Evolutionary conservation across 2,797 vertebrate genomes (phyloP), one percentile per base, ranked within the genome.

Genomic region (Agapornis canus): DNA sequence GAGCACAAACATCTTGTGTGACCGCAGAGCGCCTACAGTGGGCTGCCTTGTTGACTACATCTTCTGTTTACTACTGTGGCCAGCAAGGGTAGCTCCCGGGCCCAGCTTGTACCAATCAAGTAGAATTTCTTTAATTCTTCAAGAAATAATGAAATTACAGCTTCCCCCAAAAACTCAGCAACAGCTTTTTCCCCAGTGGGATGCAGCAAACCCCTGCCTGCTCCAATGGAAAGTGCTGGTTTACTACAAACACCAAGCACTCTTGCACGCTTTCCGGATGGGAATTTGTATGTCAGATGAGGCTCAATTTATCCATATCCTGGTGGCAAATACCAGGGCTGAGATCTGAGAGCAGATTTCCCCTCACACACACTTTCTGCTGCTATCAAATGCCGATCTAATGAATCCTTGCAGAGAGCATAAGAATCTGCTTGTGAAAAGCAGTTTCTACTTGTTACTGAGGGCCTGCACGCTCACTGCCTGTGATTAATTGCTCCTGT

Each of bases 1-100:
- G 82, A 96, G 91, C 84, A 93, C 90, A 86, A 94, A 85, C 54
- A 69, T 91, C 65, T 69, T 63, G 81, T 54, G 73, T 81, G 84
- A 91, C 86, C 82, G 0, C 91, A 92, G 77, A 70, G 13, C 63
- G 76, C 89, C 80, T 51, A 80, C 84, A 94, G 83, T 18, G 1
- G 61, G 80, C 90, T 90, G 89, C 82, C 82, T 89, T 83, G 60
- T 72, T 86, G 94, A 89, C 82, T 82, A 19, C 6, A 0, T 61
- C 89, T 70, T 60, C 76, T 84, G 32, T 70, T 60, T 27, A 27
- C 86, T 73, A 2, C 32, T 0, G 0, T 29, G 0, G 3, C 78
- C 78, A 68, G 22, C n/a, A 31, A 54, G 73, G 26, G 79, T 80
- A 88, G 89, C 60, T 79, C 91, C 65, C 1, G 3, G 94, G 75